Evolutionary conservation across 2,113 vertebrate genomes (phyloP), one percentile per base, ranked within the genome.

Genomic region (Stictonetta naevosa): DNA sequence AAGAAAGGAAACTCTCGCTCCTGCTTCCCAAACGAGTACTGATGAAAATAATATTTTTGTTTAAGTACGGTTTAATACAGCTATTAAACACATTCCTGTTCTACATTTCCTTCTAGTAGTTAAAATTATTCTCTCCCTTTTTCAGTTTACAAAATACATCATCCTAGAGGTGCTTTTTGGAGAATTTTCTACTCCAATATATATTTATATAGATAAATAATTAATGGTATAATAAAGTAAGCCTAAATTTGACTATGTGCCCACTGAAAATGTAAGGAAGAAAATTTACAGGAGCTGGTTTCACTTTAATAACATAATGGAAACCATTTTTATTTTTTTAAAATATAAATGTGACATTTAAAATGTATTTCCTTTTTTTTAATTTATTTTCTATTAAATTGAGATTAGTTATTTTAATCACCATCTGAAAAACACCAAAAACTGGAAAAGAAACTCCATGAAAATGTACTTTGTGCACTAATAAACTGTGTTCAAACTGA

Each of bases 211-310:
- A 52, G 12, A 52, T 52, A 52, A 97, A 94, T 97, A 97, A 96
- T 95, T 98, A 97, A 96, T 95, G 56, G 69, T 73, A 96, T 96
- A 97, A 97, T 94, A 95, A 96, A 94, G 13, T 88, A 83, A 92
- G 16, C 5, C 15, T 95, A 42, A 75, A 88, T 90, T 91, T 95
- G 63, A 90, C 46, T 83, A 62, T 34, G 48, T 63, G 52, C 12
- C 3, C 83, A 89, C 10, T 53, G 63, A 91, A 93, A 97, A 83
- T 48, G 15, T 74, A 83, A 86, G 44, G 94, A 95, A 86, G 62
- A 86, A 96, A 97, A 95, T 91, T 92, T 97, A 52, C 21, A 91
- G 22, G 16, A 89, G 23, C 11, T 83, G 8, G 58, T 94, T 94
- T 90, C 9, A 86, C 94, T 96, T 95, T 92, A 87, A 85, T 48